Evolutionary conservation across 2,888 invertebrate species (phyloP).

Genomic region (Timema cristinae): DNA sequence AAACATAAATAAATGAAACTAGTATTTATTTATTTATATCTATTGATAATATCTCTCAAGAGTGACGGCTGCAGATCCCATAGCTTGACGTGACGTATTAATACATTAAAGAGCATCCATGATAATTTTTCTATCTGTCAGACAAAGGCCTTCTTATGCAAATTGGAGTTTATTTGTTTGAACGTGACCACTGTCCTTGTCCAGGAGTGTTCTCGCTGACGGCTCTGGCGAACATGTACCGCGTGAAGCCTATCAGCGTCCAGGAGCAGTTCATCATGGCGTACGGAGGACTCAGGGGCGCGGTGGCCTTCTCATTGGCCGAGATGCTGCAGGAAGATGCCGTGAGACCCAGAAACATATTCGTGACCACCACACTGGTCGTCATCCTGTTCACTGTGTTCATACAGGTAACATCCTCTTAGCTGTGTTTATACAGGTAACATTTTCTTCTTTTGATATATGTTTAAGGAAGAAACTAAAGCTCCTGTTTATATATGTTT

Average conservation of each 20-base stretch:
- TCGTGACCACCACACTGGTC: slow-evolving; percentile 55
- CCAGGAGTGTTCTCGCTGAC: slow-evolving; percentile 48
- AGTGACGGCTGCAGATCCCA: too few relatives aligned
- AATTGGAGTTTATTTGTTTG: background rate
- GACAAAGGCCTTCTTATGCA: too few relatives aligned
- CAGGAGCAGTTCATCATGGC: slow-evolving; percentile 56
- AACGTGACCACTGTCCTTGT: background rate
- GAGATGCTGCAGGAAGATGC: slow-evolving; percentile 46
- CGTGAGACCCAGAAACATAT: slow-evolving; percentile 49
- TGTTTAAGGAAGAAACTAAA: too few relatives aligned
- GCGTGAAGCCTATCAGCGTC: slow-evolving; percentile 46
- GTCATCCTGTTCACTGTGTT: slow-evolving; percentile 59
- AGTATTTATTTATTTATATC: too few relatives aligned
- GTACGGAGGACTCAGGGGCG: slow-evolving; percentile 56
- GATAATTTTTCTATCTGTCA: too few relatives aligned
- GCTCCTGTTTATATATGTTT: too few relatives aligned
- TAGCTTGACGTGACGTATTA: too few relatives aligned
- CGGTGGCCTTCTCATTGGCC: slow-evolving; percentile 56
- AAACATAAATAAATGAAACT: too few relatives aligned
- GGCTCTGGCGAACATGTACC: slow-evolving; percentile 48
- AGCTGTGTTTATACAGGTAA: background rate
- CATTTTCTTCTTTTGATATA: too few relatives aligned
- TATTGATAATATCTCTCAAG: too few relatives aligned
- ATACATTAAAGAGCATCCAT: too few relatives aligned
- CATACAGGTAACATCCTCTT: slow-evolving; percentile 46